Evolutionary conservation across 1,140 invertebrate genomes (phyloP).

Genomic region (Psix sp.): DNA sequence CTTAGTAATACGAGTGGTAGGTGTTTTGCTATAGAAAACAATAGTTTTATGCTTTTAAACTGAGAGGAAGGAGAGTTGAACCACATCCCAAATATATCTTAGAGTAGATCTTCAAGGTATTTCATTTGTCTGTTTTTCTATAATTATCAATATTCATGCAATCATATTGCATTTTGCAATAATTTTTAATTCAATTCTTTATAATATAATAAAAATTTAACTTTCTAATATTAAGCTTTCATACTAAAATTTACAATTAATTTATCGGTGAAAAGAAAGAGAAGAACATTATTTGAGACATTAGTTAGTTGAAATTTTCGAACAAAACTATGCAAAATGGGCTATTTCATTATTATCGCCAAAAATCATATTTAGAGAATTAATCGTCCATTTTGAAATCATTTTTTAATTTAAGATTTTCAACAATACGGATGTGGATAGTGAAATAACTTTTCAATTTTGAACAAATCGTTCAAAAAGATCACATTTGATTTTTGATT

Average conservation of each 20-base stretch:
- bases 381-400: conserved; percentile 3
- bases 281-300: too few species aligned
- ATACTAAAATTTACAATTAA: conserved; percentile 43
- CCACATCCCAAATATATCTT: conserved; percentile 63
- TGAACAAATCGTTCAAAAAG: too few species aligned
- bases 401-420: too few species aligned
- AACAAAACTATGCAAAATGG: too few species aligned
- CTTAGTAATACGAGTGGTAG: conserved; percentile 57
- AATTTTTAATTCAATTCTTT: neutral
- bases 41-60: conserved; percentile 71
- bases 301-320: too few species aligned
- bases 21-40: conserved; percentile 48
- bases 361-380: too few species aligned
- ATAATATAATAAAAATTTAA: conserved; percentile 23
- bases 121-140: conserved; percentile 47
- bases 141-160: conserved; percentile 36
- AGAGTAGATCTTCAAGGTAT: conserved; percentile 56
- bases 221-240: conserved; percentile 42
- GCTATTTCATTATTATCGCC: too few species aligned
- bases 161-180: conserved; percentile 31
- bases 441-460: too few species aligned
- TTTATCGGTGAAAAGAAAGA: too few species aligned
- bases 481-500: too few species aligned
- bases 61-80: conserved; percentile 77
- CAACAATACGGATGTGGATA: too few species aligned